Conservation (phyloP, 2,113 vertebrate genomes). For the Panthera uncia region DNA sequence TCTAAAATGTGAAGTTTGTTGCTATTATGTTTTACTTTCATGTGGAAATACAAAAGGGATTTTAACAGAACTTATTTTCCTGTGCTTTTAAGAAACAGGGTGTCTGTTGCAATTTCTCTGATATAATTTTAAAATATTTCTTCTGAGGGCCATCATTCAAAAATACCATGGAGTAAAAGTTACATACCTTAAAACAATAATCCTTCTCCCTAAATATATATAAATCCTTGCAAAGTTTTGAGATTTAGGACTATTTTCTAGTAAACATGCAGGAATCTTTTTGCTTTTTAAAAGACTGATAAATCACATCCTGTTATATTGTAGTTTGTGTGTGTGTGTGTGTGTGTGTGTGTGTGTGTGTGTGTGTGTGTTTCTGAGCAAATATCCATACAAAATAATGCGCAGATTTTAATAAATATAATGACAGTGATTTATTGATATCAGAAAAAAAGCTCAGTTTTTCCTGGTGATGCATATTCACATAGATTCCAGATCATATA, state of each 20-base stretch:
- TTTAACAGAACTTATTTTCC: not conserved
- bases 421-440: not conserved
- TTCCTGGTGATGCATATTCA: not conserved
- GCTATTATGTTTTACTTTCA: not conserved
- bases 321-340: too few species aligned
- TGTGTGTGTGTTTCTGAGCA: not conserved
- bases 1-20: not conserved
- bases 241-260: not conserved
- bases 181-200: not conserved
- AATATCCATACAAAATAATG: not conserved
- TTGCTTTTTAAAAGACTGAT: not conserved
- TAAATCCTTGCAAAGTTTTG: not conserved
- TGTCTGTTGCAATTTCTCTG: not conserved
- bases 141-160: not conserved
- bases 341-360: not conserved
- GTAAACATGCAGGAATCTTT: not conserved
- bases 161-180: not conserved
- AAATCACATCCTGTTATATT: not conserved
- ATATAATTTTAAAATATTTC: not conserved
- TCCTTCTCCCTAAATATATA: not conserved
- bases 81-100: not conserved
- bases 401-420: not conserved
- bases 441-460: not conserved
- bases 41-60: not conserved
- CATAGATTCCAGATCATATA: not conserved